phyloP scores from a whole-genome alignment of 2,888 invertebrate species.

The Corbicula japonica region DNA sequence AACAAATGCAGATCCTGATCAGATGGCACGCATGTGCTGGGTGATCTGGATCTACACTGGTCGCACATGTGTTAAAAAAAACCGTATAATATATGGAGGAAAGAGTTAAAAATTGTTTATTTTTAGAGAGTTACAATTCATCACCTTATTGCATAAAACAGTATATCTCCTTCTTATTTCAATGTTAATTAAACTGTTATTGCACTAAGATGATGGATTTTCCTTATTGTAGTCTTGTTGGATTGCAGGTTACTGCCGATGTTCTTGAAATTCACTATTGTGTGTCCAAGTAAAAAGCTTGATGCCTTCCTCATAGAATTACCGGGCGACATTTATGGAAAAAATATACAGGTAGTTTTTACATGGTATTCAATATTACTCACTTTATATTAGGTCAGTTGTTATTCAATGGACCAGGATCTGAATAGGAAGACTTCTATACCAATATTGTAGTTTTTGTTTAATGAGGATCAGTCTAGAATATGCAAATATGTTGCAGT shows the following conservation, averaged over 20 bases:
- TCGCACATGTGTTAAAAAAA: background rate
- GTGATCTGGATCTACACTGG: background rate
- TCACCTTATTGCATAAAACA: background rate
- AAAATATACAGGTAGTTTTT: conserved; percentile 69
- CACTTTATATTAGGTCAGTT: background rate
- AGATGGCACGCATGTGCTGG: too few species aligned
- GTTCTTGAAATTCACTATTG: conserved; percentile 76
- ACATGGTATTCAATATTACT: background rate
- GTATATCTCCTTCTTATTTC: background rate
- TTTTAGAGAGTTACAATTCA: background rate
- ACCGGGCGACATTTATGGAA: conserved; percentile 71
- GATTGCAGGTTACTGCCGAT: conserved; percentile 74
- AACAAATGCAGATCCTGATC: too few species aligned
- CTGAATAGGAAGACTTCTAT: background rate
- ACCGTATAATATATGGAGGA: too few species aligned
- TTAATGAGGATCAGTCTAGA: background rate
- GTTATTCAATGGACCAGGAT: background rate
- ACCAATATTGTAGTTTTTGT: background rate
- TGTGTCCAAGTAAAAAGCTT: conserved; percentile 71
- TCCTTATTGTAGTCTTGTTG: background rate
- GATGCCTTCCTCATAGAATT: conserved; percentile 80
- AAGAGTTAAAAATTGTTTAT: background rate
- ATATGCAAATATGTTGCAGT: background rate
- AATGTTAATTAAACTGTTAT: background rate
- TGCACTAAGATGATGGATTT: background rate